Conservation (phyloP, 2,888 invertebrate genomes). For the Pterostichus madidus region DNA sequence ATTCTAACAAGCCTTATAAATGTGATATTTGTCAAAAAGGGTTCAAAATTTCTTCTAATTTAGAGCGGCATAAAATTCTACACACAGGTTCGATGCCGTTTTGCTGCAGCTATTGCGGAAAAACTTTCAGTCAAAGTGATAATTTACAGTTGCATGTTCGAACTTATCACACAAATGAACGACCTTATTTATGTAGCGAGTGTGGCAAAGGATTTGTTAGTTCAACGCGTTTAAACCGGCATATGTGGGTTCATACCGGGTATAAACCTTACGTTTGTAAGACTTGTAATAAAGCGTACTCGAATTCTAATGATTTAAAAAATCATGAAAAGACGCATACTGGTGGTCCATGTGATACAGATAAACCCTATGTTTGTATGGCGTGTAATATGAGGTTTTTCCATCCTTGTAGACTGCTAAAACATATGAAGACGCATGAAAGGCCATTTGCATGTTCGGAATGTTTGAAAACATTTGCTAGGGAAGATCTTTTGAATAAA, state of each 20-base stretch:
- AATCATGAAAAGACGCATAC: constrained; percentile 73
- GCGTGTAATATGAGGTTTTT: constrained; percentile 73
- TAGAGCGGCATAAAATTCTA: constrained; percentile 74
- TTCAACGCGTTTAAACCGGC: constrained; percentile 74
- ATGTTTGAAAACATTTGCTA: constrained; percentile 72
- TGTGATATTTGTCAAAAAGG: constrained; percentile 74
- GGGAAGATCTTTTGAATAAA: constrained; percentile 71
- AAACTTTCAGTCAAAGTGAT: constrained; percentile 75
- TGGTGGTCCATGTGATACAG: constrained; percentile 69
- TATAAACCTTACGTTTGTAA: constrained; percentile 74
- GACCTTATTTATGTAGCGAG: constrained; percentile 75
- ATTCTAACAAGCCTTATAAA: constrained; percentile 73
- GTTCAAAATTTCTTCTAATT: constrained; percentile 75
- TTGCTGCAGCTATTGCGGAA: constrained; percentile 75
- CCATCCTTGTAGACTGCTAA: constrained; percentile 77
- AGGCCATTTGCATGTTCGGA: constrained; percentile 72
- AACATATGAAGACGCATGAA: constrained; percentile 77
- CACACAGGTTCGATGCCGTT: constrained; percentile 74
- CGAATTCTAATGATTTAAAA: constrained; percentile 74
- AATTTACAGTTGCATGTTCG: constrained; percentile 75
- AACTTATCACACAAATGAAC: constrained; percentile 75
- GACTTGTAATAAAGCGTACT: constrained; percentile 73
- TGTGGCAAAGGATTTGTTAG: constrained; percentile 75
- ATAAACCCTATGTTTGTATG: constrained; percentile 73
- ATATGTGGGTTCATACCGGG: constrained; percentile 75